Conservation (phyloP, 2,113 vertebrate species). For the Podarcis muralis region DNA sequence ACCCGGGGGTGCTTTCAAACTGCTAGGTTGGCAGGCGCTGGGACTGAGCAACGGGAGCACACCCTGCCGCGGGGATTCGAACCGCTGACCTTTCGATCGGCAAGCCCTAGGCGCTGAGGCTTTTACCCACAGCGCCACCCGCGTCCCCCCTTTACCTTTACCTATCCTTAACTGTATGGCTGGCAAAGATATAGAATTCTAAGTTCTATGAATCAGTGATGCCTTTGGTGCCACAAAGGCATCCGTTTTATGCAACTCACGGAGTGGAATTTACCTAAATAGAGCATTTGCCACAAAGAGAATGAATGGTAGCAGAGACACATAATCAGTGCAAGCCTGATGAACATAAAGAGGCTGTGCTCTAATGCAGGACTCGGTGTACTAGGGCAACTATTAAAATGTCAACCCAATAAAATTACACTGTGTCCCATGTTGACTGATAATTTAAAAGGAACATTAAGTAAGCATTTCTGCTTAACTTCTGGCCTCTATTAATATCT, state of each 20-base stretch:
- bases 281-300: neutral
- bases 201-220: neutral
- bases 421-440: neutral
- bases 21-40: too few species aligned
- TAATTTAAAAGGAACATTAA: slow-evolving; percentile 9
- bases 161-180: neutral
- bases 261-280: neutral
- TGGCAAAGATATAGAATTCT: neutral
- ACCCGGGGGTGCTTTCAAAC: too few species aligned
- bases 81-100: too few species aligned
- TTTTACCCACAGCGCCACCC: too few species aligned
- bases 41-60: too few species aligned
- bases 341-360: neutral
- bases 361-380: neutral
- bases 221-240: neutral
- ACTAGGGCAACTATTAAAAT: neutral
- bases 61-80: too few species aligned
- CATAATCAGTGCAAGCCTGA: neutral
- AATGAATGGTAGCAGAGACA: neutral
- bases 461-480: neutral
- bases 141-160: too few species aligned
- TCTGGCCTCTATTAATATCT: neutral
- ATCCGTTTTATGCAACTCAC: neutral
- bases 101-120: too few species aligned
- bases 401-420: neutral